A percentile compares a stretch with the other conserved stretches of the same genome.
Evolutionary conservation across 2,113 vertebrate genomes (phyloP).

Genomic region (Anseranas semipalmata): DNA sequence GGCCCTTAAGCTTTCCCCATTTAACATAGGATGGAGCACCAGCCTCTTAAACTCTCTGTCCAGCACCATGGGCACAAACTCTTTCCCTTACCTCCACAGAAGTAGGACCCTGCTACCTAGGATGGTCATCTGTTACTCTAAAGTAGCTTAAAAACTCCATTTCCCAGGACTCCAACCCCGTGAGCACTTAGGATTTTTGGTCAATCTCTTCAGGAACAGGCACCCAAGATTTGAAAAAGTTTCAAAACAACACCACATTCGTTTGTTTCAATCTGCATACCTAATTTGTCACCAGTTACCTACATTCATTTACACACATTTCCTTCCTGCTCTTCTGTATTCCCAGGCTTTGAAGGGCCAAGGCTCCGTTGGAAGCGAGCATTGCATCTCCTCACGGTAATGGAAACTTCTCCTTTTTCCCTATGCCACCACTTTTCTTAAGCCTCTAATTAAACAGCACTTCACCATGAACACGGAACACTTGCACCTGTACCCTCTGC

Average conservation of each 20-base stretch:
- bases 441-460: not conserved
- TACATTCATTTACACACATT: not conserved
- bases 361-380: not conserved
- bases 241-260: not conserved
- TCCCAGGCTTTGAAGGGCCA: not conserved
- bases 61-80: not conserved
- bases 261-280: not conserved
- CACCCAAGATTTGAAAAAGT: not conserved
- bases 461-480: rapidly evolving
- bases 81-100: not conserved
- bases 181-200: not conserved
- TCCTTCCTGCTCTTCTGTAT: not conserved
- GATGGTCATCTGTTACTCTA: not conserved
- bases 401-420: not conserved
- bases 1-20: not conserved
- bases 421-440: not conserved
- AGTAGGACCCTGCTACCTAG: not conserved
- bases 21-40: not conserved
- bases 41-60: not conserved
- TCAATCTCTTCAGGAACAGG: not conserved
- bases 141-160: not conserved
- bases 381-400: not conserved
- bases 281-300: not conserved
- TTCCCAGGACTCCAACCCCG: not conserved
- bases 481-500: not conserved